A percentile compares a stretch with the other conserved stretches of the same genome.
Evolutionary conservation across 2,113 vertebrate genomes (phyloP).

Genomic region (Coptodon rendalli): DNA sequence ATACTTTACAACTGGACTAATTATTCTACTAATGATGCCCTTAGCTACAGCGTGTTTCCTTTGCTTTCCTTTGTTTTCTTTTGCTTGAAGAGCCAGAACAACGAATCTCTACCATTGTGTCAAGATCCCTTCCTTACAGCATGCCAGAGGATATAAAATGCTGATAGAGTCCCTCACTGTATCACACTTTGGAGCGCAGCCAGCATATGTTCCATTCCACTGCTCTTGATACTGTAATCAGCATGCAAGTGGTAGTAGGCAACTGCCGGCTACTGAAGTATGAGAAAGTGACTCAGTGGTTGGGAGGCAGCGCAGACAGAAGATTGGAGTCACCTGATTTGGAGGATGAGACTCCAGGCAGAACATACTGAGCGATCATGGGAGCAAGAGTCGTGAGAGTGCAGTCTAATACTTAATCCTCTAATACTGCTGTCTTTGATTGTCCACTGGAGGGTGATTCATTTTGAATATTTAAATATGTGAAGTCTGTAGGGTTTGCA

Average conservation of each 20-base stretch:
- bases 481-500: neutral
- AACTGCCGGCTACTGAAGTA: conserved; percentile 13
- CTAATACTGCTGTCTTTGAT: neutral
- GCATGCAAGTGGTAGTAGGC: conserved; percentile 40
- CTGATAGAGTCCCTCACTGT: conserved; percentile 26
- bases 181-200: conserved; percentile 38
- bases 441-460: neutral
- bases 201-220: conserved; percentile 41
- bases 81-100: conserved; percentile 3
- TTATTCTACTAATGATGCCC: neutral
- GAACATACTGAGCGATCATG: conserved; percentile 2
- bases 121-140: neutral
- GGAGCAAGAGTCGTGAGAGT: neutral
- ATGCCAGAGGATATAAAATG: conserved; percentile 24
- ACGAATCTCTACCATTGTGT: neutral
- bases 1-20: neutral
- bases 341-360: conserved; percentile 27
- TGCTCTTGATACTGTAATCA: conserved; percentile 60
- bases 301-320: neutral
- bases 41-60: neutral
- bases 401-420: neutral
- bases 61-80: neutral
- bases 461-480: conserved; percentile 6
- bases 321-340: conserved; percentile 55
- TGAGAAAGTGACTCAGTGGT: conserved; percentile 12